These are phyloP conservation scores for Protodeltote pygarga DNA, from an alignment of 2,888 invertebrate genomes.

Conservation along the genomic window DNA sequence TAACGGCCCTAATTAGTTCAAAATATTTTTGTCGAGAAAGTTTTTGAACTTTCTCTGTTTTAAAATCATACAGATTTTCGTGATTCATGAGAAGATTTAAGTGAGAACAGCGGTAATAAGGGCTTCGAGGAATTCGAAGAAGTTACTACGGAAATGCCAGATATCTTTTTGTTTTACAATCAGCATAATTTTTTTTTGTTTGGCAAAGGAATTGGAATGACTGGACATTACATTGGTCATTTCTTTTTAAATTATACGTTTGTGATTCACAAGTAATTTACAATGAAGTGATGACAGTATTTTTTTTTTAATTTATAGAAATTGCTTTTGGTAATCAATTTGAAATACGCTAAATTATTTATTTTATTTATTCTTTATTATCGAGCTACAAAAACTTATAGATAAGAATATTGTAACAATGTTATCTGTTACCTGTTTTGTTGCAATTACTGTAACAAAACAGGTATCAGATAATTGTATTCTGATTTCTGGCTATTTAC, in stretches of 20 bases:
- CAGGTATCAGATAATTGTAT: neutral
- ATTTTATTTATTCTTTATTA: too few relatives aligned
- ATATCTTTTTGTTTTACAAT: constrained; percentile 22
- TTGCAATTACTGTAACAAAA: neutral
- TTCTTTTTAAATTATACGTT: constrained; percentile 10
- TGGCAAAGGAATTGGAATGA: constrained; percentile 13
- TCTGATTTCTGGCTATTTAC: neutral
- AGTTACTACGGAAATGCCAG: constrained; percentile 13
- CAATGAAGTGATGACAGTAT: neutral
- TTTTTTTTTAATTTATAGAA: constrained; percentile 2
- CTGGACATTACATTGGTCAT: constrained; percentile 11
- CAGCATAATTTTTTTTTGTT: constrained; percentile 14
- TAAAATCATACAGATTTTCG: neutral
- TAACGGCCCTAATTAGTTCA: constrained; percentile 13
- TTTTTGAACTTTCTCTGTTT: constrained; percentile 28
- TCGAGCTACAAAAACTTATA: too few relatives aligned
- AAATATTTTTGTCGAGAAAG: constrained; percentile 36
- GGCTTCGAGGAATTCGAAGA: constrained; percentile 31
- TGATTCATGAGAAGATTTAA: constrained; percentile 19
- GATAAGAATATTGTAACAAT: too few relatives aligned
- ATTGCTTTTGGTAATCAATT: constrained; percentile 11
- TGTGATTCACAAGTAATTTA: constrained; percentile 5
- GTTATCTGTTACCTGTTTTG: neutral
- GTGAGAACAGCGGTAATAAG: constrained; percentile 14
- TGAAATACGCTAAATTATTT: neutral